phyloP scores from a whole-genome alignment of 2,113 vertebrate species.

The Prunella himalayana region DNA sequence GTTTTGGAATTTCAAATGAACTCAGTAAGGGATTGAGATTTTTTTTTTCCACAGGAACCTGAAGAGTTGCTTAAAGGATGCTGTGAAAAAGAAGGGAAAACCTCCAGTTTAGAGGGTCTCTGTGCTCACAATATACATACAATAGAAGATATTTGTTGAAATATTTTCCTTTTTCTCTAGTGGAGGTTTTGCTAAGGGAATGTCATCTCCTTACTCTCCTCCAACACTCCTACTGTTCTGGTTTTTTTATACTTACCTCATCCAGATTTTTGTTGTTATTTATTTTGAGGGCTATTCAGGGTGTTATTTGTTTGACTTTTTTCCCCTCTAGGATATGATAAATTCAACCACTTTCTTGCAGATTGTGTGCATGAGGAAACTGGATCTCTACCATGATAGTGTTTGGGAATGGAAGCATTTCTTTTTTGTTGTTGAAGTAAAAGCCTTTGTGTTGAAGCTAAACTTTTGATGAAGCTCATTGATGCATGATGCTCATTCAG shows the following conservation, averaged over 20 bases:
- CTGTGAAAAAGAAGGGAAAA: background rate
- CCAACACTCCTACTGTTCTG: background rate
- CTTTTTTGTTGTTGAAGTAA: background rate
- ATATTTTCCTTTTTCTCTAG: background rate
- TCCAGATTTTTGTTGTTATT: background rate
- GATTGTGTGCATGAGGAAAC: background rate
- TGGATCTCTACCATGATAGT: background rate
- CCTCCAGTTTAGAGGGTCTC: background rate
- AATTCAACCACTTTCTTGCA: background rate
- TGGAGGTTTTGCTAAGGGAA: background rate
- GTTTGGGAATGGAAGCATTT: background rate
- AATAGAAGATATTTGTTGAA: background rate
- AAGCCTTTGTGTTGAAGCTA: background rate
- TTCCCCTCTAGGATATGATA: background rate
- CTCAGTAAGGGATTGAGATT: background rate
- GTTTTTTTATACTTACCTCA: background rate
- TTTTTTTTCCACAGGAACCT: background rate
- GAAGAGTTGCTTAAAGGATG: background rate
- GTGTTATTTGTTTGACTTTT: background rate
- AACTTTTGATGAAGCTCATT: background rate
- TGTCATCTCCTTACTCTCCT: background rate
- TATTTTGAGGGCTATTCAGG: background rate
- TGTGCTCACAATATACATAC: background rate
- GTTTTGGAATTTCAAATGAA: constrained; percentile 15
- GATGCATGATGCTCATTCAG: background rate